These are phyloP conservation scores for Platysteira castanea DNA, from an alignment of 2,113 vertebrate species.

Conservation along the genomic window DNA sequence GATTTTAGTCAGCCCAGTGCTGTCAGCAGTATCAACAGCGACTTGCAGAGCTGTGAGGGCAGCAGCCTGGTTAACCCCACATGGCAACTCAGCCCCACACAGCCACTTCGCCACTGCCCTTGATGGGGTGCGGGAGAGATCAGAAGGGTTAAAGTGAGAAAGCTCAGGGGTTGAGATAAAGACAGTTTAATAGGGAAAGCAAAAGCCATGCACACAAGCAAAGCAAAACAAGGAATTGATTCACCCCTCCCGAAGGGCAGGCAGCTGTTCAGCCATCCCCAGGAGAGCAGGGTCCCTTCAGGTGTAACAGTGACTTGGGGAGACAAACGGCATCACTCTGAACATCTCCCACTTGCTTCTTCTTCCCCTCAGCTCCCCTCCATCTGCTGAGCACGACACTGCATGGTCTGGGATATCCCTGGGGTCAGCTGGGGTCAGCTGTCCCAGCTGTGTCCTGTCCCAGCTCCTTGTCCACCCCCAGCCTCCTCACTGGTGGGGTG, in stretches of 20 bases:
- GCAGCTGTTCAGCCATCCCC: not conserved
- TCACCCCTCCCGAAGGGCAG: not conserved
- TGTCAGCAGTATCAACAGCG: not conserved
- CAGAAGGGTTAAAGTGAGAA: not conserved
- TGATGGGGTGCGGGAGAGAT: not conserved
- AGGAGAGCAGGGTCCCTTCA: not conserved
- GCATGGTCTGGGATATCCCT: not conserved
- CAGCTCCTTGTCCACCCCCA: not conserved
- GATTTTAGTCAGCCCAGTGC: not conserved
- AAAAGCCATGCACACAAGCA: not conserved
- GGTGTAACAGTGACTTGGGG: accelerated
- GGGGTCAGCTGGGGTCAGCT: not conserved
- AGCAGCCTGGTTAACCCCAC: not conserved
- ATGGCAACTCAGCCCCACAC: not conserved
- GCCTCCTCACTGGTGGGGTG: not conserved
- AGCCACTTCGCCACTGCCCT: not conserved
- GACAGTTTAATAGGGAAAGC: not conserved
- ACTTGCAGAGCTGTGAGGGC: not conserved
- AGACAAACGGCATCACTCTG: not conserved
- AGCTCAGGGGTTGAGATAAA: not conserved
- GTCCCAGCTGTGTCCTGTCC: not conserved
- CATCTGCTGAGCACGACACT: not conserved
- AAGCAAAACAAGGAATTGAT: not conserved
- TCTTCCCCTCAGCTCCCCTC: not conserved
- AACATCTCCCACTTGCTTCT: not conserved